Conservation (phyloP, 2,888 invertebrate genomes). For the Caenorhabditis afra region DNA sequence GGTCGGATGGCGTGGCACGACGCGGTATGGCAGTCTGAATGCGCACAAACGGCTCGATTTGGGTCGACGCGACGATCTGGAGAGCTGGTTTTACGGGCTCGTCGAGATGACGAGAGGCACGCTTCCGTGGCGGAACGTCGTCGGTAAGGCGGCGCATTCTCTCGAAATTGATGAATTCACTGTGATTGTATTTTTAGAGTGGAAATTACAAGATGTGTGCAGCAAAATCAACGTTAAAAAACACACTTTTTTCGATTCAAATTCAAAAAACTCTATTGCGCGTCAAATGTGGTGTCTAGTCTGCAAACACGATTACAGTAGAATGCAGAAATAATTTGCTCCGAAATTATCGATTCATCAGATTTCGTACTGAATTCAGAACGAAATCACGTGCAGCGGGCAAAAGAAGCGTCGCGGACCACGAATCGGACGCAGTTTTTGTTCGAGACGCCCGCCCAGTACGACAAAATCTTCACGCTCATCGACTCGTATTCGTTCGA, state of each 20-base stretch:
- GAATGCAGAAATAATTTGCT: too few relatives aligned
- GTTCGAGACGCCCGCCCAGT: constrained; percentile 67
- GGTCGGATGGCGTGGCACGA: constrained; percentile 76
- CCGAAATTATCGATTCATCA: too few relatives aligned
- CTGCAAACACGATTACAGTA: too few relatives aligned
- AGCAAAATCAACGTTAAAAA: too few relatives aligned
- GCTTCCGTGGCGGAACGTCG: constrained; percentile 72
- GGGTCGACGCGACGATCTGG: constrained; percentile 70
- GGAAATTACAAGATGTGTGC: too few relatives aligned
- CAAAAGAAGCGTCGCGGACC: constrained; percentile 62
- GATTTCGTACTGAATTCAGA: too few relatives aligned
- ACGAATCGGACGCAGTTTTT: constrained; percentile 64
- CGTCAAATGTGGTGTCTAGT: too few relatives aligned
- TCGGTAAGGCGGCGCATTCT: constrained; percentile 45
- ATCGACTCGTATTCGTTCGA: constrained; percentile 73
- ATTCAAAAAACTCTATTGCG: too few relatives aligned
- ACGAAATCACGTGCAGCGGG: constrained; percentile 62
- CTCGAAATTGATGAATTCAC: too few relatives aligned
- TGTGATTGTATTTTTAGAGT: too few relatives aligned
- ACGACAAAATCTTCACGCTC: constrained; percentile 61
- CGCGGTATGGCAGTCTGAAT: constrained; percentile 70
- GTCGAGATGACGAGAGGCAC: constrained; percentile 71
- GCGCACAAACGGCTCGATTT: constrained; percentile 67
- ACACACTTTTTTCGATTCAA: too few relatives aligned
- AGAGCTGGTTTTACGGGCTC: constrained; percentile 74